A percentile compares a stretch with the other conserved stretches of the same genome.
Conservation (phyloP, 2,797 vertebrate species). For the Loris lydekkerianus region DNA sequence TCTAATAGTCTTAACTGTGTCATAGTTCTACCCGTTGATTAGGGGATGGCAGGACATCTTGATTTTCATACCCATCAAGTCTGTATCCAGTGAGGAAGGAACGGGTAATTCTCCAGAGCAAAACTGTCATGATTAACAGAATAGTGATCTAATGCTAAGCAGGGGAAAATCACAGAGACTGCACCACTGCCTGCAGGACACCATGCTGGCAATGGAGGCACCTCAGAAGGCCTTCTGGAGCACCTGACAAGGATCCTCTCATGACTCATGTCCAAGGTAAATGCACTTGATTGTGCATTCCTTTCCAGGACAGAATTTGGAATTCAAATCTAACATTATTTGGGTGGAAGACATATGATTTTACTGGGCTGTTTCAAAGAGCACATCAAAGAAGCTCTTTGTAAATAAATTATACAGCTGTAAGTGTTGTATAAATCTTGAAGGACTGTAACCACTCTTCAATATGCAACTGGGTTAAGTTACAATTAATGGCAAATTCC, state of each 20-base stretch:
- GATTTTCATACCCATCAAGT: background rate
- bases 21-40: background rate
- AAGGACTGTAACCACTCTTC: constrained; percentile 70
- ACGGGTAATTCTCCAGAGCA: background rate
- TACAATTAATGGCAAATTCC: constrained; percentile 71
- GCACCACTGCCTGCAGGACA: background rate
- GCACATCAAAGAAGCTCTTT: constrained; percentile 78
- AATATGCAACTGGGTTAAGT: constrained; percentile 77
- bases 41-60: background rate
- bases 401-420: constrained; percentile 77
- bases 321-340: constrained; percentile 72
- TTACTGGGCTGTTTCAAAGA: constrained; percentile 74
- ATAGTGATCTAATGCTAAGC: background rate
- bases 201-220: background rate
- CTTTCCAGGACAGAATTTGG: constrained; percentile 64
- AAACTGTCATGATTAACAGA: background rate
- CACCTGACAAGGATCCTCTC: background rate
- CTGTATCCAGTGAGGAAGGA: background rate
- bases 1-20: background rate
- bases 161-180: background rate
- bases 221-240: background rate
- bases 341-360: constrained; percentile 61
- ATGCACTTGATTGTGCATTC: constrained; percentile 31
- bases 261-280: constrained; percentile 34
- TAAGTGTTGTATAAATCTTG: constrained; percentile 76